Evolutionary conservation across 2,113 vertebrate species (phyloP).

Genomic region (Plestiodon gilberti): DNA sequence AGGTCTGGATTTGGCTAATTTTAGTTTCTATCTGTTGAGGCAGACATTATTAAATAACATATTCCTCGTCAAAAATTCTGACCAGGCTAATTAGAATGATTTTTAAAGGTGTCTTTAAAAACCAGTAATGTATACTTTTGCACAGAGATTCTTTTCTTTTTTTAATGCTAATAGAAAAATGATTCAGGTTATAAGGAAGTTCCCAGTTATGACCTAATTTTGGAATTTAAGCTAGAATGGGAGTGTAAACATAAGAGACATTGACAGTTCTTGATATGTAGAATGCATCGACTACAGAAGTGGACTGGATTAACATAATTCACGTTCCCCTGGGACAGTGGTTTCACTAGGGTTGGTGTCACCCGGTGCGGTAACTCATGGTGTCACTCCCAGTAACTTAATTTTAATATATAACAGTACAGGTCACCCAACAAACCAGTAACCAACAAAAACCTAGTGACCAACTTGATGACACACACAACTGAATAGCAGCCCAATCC

Average conservation of each 20-base stretch:
- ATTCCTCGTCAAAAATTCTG: background rate
- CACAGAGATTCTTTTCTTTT: background rate
- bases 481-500: too few species aligned
- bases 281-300: background rate
- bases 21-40: background rate
- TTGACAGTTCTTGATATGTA: background rate
- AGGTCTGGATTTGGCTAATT: background rate
- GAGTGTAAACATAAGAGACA: background rate
- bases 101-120: background rate
- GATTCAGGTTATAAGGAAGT: background rate
- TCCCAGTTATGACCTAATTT: background rate
- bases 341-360: too few species aligned
- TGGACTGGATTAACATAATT: background rate
- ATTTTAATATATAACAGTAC: too few species aligned
- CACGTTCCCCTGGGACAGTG: too few species aligned
- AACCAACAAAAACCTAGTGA: too few species aligned
- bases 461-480: too few species aligned
- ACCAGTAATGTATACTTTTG: background rate
- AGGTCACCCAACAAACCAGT: too few species aligned
- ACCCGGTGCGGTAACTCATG: too few species aligned
- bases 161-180: background rate
- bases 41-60: background rate
- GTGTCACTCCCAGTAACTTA: too few species aligned
- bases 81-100: background rate
- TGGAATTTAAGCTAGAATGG: background rate